Evolutionary conservation across 2,797 vertebrate genomes (phyloP), one percentile per base, ranked within the genome.

Genomic region (Notoglanidium macrostoma): DNA sequence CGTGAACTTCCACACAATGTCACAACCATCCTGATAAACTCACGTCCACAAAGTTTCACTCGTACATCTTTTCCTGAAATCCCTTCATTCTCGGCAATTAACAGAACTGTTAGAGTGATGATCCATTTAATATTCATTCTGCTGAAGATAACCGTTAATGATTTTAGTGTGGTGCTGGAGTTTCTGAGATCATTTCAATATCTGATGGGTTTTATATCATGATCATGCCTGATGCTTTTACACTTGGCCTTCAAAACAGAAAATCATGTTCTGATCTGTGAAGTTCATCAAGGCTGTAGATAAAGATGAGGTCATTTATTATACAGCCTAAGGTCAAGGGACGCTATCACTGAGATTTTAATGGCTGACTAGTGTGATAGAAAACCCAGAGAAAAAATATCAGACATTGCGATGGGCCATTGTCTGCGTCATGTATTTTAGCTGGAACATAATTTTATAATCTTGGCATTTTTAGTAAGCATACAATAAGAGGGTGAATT

Each of bases 41-140:
- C 95, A 10, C 95, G 93, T 7, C 96, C 95, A 40, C 95, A 96
- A 59, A 95, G 94, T 90, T 94, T 94, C 63, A 95, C 92, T 87
- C 92, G 91, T 46, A 29, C 59, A 19, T 96, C 95, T 91, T 95
- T 92, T 8, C 91, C 86, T 0, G 92, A 76, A 67, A 54, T 89
- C 72, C 35, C 86, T 40, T 87, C 77, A 65, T 26, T 91, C 23
- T 83, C 83, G 21, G 91, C 86, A 77, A 91, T 81, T 9, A 95
- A 72, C 32, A 95, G 89, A 83, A 93, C 23, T 46, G 93, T n/a
- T 59, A 95, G 57, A 90, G 70, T 89, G 84, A 91, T 44, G 90
- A 94, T 77, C 86, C 85, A 86, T 90, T 92, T 92, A 2, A 88
- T 51, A 40, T 86, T 86, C 94, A 96, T 26, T 61, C 29, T 57